A percentile compares a stretch with the other conserved stretches of the same genome.
These are phyloP conservation scores for Lacanobia oleracea DNA, from an alignment of 2,888 invertebrate species.

Conservation along the genomic window DNA sequence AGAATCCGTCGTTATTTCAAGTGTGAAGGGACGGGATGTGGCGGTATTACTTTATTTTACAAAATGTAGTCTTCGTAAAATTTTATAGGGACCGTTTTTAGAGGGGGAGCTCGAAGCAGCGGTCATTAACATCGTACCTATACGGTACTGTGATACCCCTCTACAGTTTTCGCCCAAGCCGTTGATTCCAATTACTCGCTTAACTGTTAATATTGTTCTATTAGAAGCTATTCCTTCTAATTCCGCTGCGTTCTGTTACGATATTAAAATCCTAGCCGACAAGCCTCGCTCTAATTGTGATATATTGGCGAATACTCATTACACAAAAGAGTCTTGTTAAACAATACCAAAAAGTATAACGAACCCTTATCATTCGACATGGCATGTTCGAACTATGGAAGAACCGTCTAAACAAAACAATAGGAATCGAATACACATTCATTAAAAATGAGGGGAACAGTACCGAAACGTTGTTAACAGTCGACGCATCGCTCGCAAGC, in stretches of 20 bases:
- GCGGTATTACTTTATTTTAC: conserved; percentile 82
- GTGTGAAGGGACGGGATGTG: conserved; percentile 69
- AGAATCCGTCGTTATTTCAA: conserved; percentile 74
- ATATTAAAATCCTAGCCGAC: conserved; percentile 58
- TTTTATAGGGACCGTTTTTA: conserved; percentile 83
- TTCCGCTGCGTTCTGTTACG: conserved; percentile 52
- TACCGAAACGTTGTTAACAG: conserved; percentile 33
- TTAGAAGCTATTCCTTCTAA: conserved; percentile 70
- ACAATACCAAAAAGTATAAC: conserved; percentile 14
- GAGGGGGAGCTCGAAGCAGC: conserved; percentile 72
- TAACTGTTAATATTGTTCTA: conserved; percentile 76
- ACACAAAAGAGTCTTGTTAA: conserved; percentile 14
- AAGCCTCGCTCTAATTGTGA: conserved; percentile 29
- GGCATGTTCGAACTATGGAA: conserved; percentile 27
- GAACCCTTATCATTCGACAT: conserved; percentile 18
- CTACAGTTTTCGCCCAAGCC: conserved; percentile 73
- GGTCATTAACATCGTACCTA: conserved; percentile 81
- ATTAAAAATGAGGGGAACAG: conserved; percentile 30
- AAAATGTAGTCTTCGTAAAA: conserved; percentile 86
- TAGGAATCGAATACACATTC: conserved; percentile 27
- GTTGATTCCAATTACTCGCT: conserved; percentile 82
- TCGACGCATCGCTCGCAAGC: conserved; percentile 21
- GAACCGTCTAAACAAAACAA: conserved; percentile 33
- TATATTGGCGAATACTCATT: conserved; percentile 10
- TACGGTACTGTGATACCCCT: conserved; percentile 70